These are phyloP conservation scores for Mythimna lalbum DNA, from an alignment of 2,888 invertebrate genomes.

Conservation along the genomic window DNA sequence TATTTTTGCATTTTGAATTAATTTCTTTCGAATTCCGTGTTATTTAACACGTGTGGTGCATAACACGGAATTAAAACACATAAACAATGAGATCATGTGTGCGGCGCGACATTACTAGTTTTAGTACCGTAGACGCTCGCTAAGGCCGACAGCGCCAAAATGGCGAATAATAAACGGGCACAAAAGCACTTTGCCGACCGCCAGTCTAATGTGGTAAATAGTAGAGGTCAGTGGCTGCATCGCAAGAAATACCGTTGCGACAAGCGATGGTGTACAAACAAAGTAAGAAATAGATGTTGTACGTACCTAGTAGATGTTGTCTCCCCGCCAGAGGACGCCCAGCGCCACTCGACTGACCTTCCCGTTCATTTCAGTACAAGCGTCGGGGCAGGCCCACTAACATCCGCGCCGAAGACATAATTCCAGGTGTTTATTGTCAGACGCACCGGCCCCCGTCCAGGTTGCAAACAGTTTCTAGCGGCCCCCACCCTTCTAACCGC, in stretches of 20 bases:
- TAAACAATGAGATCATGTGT: too few species aligned
- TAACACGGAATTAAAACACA: too few species aligned
- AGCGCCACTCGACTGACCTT: slow-evolving; percentile 68
- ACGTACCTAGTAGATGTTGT: slow-evolving; percentile 65
- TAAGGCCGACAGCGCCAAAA: too few species aligned
- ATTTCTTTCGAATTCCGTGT: too few species aligned
- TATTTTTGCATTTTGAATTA: too few species aligned
- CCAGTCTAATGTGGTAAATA: too few species aligned
- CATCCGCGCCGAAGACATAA: slow-evolving; percentile 81
- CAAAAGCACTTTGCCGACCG: too few species aligned
- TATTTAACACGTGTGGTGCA: too few species aligned
- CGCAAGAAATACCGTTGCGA: neutral
- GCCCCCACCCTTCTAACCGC: slow-evolving; percentile 73
- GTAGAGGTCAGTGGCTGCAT: too few species aligned
- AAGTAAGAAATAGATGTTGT: slow-evolving; percentile 58
- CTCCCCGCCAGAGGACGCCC: slow-evolving; percentile 48
- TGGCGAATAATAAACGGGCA: too few species aligned
- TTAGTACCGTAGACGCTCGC: too few species aligned
- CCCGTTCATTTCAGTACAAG: slow-evolving; percentile 89
- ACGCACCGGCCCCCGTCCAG: slow-evolving; percentile 79
- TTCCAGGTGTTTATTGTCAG: slow-evolving; percentile 80
- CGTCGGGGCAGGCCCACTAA: slow-evolving; percentile 89
- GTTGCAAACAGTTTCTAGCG: slow-evolving; percentile 84
- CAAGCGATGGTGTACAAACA: neutral
- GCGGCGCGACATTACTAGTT: too few species aligned